Evolutionary conservation across 2,797 vertebrate genomes (phyloP), one percentile per base, ranked within the genome.

Genomic region (Oophaga sylvatica): DNA sequence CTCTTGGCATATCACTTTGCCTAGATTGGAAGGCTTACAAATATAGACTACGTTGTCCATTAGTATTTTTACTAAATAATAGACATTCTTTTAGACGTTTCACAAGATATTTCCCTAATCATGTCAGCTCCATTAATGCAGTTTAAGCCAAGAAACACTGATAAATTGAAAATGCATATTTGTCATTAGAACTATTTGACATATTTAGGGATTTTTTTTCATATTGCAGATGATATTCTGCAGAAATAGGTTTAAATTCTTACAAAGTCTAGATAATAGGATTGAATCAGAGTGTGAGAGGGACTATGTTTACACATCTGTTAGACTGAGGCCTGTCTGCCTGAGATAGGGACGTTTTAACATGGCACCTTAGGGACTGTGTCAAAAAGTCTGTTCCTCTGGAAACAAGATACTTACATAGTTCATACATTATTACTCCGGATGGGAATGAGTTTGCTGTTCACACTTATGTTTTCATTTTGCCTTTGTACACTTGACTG

Each of bases 331-430:
- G 79, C 71, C 80, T 89, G 83, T 89, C 87, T 89, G 87, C 79
- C 48, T 31, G 13, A 68, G 84, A 86, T 89, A 89, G 83, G 83
- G 79, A 86, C 79, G 85, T 78, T 56, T 85, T 56, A 86, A 77
- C 63, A 78, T 68, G 60, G 87, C 53, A 79, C 87, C 83, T 86
- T 19, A 68, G 83, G 83, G 84, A 89, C 79, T 78, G 67, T 68
- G 70, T 82, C 83, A 71, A 78, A 77, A 86, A 89, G 84, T 65
- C 84, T 75, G 87, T 89, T 86, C 60, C 83, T 84, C 62, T 78
- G 71, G 87, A 85, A 85, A 89, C 80, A 78, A 82, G 83, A 88
- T 85, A 81, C 79, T 85, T 84, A 68, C 45, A 77, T 31, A 85
- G 35, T 84, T 57, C 57, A 81, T 80, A 87, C 57, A 81, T 80